Evolutionary conservation across 1,140 invertebrate species (phyloP).

Genomic region (Drosophila kanapiae): DNA sequence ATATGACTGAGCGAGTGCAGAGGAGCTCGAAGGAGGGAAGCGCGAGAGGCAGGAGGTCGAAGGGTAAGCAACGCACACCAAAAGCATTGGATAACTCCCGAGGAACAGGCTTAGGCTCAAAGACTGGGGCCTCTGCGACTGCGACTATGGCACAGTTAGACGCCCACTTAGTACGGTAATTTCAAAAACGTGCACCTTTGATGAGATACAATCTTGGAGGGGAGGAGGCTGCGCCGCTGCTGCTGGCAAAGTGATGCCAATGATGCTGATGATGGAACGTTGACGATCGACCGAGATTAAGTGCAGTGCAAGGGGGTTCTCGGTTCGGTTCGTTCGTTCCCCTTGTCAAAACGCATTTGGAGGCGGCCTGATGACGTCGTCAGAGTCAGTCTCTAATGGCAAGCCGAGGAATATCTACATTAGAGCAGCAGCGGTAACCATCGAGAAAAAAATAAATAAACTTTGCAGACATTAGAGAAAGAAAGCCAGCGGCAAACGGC

Average conservation of each 20-base stretch:
- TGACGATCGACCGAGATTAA: slow-evolving; percentile 72
- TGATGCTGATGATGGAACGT: slow-evolving; percentile 61
- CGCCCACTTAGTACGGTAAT: slow-evolving; percentile 85
- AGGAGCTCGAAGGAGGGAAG: neutral
- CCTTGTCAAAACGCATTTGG: slow-evolving; percentile 60
- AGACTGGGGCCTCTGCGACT: slow-evolving; percentile 2
- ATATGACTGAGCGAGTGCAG: slow-evolving; percentile 42
- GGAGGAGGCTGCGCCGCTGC: slow-evolving; percentile 12
- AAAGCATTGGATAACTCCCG: slow-evolving; percentile 18
- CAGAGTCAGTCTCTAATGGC: slow-evolving; percentile 57
- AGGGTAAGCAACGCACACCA: slow-evolving; percentile 52
- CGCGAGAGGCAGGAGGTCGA: slow-evolving; percentile 34
- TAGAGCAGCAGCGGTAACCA: slow-evolving; percentile 43
- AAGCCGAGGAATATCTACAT: slow-evolving; percentile 73
- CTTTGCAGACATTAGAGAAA: slow-evolving; percentile 52
- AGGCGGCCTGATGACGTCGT: slow-evolving; percentile 70
- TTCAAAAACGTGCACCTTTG: slow-evolving; percentile 82
- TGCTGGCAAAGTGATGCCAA: slow-evolving; percentile 38
- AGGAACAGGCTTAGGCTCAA: slow-evolving; percentile 21
- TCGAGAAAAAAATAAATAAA: slow-evolving; percentile 3
- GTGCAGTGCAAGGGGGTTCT: slow-evolving; percentile 43
- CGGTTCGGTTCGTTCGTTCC: slow-evolving; percentile 6
- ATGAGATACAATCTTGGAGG: slow-evolving; percentile 78
- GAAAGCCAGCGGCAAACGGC: slow-evolving; percentile 57
- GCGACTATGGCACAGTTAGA: slow-evolving; percentile 73